Base-by-base conservation (phyloP, 1,140 invertebrate genomes). In the Aricia agestis region DNA sequence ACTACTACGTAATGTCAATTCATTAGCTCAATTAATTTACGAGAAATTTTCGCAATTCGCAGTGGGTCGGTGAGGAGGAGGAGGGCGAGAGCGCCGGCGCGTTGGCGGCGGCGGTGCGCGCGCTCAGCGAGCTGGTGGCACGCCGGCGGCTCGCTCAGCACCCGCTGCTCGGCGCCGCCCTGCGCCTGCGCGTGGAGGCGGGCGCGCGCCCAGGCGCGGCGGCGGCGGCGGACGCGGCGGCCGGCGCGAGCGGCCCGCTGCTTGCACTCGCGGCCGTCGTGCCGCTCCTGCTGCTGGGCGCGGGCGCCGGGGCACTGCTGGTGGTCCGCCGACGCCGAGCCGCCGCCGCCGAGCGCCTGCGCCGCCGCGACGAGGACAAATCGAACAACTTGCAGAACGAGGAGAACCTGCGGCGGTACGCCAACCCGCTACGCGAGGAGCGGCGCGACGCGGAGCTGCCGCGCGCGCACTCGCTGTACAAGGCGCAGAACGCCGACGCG, bases 311-410 rank as follows among this genome's bases (percentile, higher is more conserved):
- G 58, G 82, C 87, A 67, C 79, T 79, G 31, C 58, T 93, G 57
- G 72, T 94, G 18, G 87, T 94, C 76, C 84, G 93, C 82, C 85
- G 93, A 68, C 92, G 94, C 72, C 84, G 93, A 70, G 68, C 92
- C 81, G 77, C 93, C 83, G 84, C 90, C 83, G 92, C 93, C 81
- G 84, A 91, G 71, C 95, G 87, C 76, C 93, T 93, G 77, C 93
- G 95, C 13, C 94, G 95, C 81, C 94, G 95, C 74, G 95, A 96
- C 77, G 95, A 97, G 84, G 96, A 97, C 78, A 97, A 97, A 81
- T 96, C 96, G 0, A 97, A 97, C 80, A 98, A 98, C 84, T 90
- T 97, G 59, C 96, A 97, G 83, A 97, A 97, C 85, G 97, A 98
- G 82, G 96, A 98, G 86, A 97, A 98, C 79, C 91, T 97, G 25